Evolutionary conservation across 2,797 vertebrate genomes (phyloP).

Genomic region (Calcarius lapponicus): DNA sequence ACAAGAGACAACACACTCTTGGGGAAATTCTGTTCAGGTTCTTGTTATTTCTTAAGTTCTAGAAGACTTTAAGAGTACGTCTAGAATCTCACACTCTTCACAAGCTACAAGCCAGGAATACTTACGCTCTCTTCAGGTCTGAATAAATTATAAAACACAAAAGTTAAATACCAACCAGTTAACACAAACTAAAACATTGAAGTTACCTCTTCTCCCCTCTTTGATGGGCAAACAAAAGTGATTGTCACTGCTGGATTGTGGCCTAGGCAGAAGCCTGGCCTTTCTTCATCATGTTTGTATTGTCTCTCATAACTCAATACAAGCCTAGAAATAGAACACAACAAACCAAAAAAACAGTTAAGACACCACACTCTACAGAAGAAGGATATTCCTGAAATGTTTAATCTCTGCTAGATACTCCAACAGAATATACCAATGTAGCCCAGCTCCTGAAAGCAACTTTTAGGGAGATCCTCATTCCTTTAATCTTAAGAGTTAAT

Average conservation of each 20-base stretch:
- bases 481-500: neutral
- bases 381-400: neutral
- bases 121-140: neutral
- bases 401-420: neutral
- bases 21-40: neutral
- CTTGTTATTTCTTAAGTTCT: neutral
- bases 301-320: slow-evolving; percentile 80
- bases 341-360: neutral
- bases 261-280: slow-evolving; percentile 80
- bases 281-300: neutral
- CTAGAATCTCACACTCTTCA: neutral
- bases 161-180: neutral
- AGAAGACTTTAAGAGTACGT: neutral
- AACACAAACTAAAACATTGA: neutral
- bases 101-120: neutral
- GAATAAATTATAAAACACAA: neutral
- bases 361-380: neutral
- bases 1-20: neutral
- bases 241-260: slow-evolving; percentile 88
- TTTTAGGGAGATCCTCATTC: neutral
- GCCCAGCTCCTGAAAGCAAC: neutral
- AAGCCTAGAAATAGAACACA: slow-evolving; percentile 75
- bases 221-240: slow-evolving; percentile 91
- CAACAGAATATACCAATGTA: neutral
- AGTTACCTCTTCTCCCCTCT: slow-evolving; percentile 81